Evolutionary conservation across 2,888 invertebrate species (phyloP), one percentile per base, ranked within the genome.

Genomic region (Apantesis nais): DNA sequence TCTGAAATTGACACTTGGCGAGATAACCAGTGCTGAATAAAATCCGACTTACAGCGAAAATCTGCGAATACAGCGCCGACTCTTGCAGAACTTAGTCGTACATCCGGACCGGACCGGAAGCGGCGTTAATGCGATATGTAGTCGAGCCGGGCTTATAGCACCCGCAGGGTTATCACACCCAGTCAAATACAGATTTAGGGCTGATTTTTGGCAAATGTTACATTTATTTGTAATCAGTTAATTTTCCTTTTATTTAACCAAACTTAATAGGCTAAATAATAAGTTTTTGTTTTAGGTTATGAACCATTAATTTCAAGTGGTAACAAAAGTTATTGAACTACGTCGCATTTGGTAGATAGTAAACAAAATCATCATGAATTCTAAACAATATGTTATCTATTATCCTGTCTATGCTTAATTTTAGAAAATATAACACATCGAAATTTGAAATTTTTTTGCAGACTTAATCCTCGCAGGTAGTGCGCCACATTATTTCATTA

Each of bases 71-170:
- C 19, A 62, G 66, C 48, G 58, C 58, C 25, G 60, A 44, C 29
- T 58, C 63, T 68, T 74, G 74, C 71, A 76, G 86, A 89, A 88
- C 84, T 89, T 88, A 88, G 88, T 87, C 84, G 77, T 82, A 75
- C 81, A 74, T 90, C 89, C 89, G 88, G 88, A 83, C 78, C 81
- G 81, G 85, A 78, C 85, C 89, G 91, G 91, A 91, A 80, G 86
- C 82, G 79, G 70, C 79, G 81, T 84, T 91, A 92, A 91, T 90
- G 89, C 90, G 91, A 88, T 88, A 85, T 85, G 80, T 83, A 74
- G 74, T 71, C 74, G 74, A 88, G 85, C 86, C 79, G 61, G 77
- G 89, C 85, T 91, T 90, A 89, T 85, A 80, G 81, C 89, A 81
- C 90, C 84, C 74, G 52, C 60, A 68, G 84, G 71, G 70, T 84